A percentile compares a stretch with the other conserved stretches of the same genome.
Evolutionary conservation across 2,113 vertebrate species (phyloP).

Genomic region (Mus pahari): DNA sequence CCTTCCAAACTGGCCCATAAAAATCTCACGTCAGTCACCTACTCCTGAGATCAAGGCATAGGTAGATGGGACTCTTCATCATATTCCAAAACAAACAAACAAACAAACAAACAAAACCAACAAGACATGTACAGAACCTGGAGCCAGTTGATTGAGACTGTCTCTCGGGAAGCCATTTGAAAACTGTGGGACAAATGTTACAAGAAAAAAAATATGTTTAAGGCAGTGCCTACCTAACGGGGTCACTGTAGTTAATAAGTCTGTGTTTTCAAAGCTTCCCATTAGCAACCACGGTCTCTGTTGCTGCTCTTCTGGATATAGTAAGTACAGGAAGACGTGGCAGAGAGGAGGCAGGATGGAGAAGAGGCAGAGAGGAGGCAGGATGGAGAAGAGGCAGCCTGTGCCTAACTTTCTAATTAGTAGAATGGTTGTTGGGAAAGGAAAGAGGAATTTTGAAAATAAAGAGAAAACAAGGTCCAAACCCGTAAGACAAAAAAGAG

Average conservation of each 20-base stretch:
- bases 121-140: background rate
- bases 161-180: background rate
- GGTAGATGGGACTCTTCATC: background rate
- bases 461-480: conserved; percentile 41
- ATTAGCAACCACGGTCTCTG: background rate
- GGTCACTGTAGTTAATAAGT: background rate
- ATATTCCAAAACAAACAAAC: background rate
- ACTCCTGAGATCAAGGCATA: background rate
- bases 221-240: background rate
- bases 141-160: background rate
- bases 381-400: background rate
- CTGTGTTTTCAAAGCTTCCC: background rate
- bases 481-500: background rate
- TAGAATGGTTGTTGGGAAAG: background rate
- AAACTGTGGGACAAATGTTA: background rate
- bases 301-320: background rate
- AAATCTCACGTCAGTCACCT: conserved; percentile 7
- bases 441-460: conserved; percentile 7
- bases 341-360: background rate
- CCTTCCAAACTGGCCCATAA: background rate
- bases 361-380: background rate
- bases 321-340: background rate
- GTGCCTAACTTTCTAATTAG: background rate
- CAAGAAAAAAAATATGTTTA: conserved; percentile 9
- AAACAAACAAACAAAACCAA: background rate